Percentiles rank a stretch among this genome's conserved stretches.
These are phyloP conservation scores for Pogonophryne albipinna DNA, from an alignment of 2,797 vertebrate species.

Conservation along the genomic window DNA sequence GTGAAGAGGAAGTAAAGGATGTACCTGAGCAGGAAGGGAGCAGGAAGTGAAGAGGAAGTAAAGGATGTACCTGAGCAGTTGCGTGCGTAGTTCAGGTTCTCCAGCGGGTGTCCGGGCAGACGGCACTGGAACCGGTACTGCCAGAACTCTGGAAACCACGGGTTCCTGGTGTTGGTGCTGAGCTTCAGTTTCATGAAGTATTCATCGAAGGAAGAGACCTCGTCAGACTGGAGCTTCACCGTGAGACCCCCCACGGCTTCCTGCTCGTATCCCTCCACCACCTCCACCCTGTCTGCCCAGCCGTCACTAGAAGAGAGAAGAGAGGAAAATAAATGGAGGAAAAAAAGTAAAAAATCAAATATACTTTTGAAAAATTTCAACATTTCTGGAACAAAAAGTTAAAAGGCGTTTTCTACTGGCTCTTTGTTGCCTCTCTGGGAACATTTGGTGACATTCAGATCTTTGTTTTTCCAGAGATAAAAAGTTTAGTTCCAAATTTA, in stretches of 20 bases:
- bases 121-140: constrained; percentile 98
- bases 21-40: too few relatives aligned
- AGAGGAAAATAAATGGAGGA: too few relatives aligned
- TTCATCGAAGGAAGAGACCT: constrained; percentile 94
- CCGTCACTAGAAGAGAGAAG: constrained; percentile 87
- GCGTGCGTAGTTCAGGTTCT: constrained; percentile 92
- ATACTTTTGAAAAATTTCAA: too few relatives aligned
- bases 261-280: constrained; percentile 95
- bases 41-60: too few relatives aligned
- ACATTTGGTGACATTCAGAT: too few relatives aligned
- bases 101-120: constrained; percentile 91
- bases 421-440: too few relatives aligned
- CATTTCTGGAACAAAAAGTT: too few relatives aligned
- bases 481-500: too few relatives aligned
- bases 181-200: constrained; percentile 94
- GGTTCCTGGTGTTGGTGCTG: constrained; percentile 94
- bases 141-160: constrained; percentile 99
- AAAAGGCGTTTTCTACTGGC: too few relatives aligned
- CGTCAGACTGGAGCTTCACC: constrained; percentile 94
- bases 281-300: constrained; percentile 99
- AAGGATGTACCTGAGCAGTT: constrained; percentile 92
- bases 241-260: constrained; percentile 98
- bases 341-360: too few relatives aligned
- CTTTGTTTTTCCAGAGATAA: too few relatives aligned
- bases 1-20: too few relatives aligned